Evolutionary conservation across 2,797 vertebrate species (phyloP), one percentile per base, ranked within the genome.

Genomic region (Diplodus puntazzo): DNA sequence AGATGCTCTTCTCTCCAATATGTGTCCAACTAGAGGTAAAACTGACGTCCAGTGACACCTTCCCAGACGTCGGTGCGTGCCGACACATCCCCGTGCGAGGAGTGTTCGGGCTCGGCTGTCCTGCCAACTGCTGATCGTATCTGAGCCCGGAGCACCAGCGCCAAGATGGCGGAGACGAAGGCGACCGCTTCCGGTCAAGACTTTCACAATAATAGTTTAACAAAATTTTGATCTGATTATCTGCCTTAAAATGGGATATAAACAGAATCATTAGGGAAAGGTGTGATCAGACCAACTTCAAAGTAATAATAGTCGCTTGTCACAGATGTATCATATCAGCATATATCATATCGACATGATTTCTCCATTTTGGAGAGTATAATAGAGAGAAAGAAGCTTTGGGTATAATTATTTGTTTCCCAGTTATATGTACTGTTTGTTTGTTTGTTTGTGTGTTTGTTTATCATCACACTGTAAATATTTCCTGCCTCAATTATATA

Each of bases 41-140:
- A 9, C 9, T 14, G 23, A 34, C 4, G 39, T 5, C 69, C 82
- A 62, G 0, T 16, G 2, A 59, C 57, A 63, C 58, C 69, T 71
- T 12, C 8, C 4, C 3, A 68, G 55, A 65, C 77, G 73, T 71
- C 64, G 49, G 72, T 12, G 58, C 25, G 45, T 13, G 7, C 9
- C 68, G 49, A 45, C 53, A 76, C 84, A 87, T 90, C 81, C 79
- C 77, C 34, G 70, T 74, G 9, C 1, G 30, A 62, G 66, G 39
- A 77, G 83, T 83, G 88, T 7, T 34, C 52, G 0, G n/a, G 54
- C 77, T 79, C 83, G 80, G 87, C 84, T 84, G 90, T 88, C 86
- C 92, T 86, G 90, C 78, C 77, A 58, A 84, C 63, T 79, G 86
- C 86, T 75, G 90, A 71, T 82, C 78, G 62, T 68, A 59, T 87